phyloP scores from a whole-genome alignment of 2,888 invertebrate species.

The Hymenopus coronatus region DNA sequence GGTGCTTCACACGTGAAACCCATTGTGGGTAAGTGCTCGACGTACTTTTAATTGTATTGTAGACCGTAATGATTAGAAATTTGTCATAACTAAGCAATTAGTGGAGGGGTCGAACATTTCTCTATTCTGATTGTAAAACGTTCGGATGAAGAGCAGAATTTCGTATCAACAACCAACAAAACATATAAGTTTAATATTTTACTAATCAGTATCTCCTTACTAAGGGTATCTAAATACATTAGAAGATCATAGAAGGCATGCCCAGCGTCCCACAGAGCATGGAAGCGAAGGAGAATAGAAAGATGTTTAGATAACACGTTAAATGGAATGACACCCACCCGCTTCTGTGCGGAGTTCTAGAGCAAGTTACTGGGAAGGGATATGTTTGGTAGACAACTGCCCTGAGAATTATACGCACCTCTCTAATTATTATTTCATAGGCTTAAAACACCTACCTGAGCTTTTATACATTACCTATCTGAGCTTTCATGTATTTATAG shows the following conservation, averaged over 20 bases:
- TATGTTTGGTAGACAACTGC: background rate
- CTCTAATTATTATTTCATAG: too few relatives aligned
- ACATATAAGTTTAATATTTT: background rate
- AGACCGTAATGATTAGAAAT: background rate
- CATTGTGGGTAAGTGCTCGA: background rate
- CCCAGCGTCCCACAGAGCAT: constrained; percentile 32
- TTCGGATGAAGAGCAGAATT: background rate
- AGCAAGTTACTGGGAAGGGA: background rate
- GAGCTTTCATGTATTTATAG: too few relatives aligned
- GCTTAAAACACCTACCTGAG: too few relatives aligned
- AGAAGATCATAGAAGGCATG: background rate
- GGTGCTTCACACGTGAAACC: constrained; percentile 32
- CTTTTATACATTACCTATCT: too few relatives aligned
- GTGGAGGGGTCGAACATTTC: constrained; percentile 8
- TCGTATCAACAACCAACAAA: background rate
- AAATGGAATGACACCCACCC: constrained; percentile 24
- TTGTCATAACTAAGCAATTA: background rate
- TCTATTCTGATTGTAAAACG: background rate
- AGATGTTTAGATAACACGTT: background rate
- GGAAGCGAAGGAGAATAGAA: background rate
- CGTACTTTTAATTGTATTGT: background rate
- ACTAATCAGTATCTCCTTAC: background rate
- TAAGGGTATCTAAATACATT: background rate
- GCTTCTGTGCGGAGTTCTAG: constrained; percentile 27
- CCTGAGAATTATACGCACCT: background rate